phyloP scores from a whole-genome alignment of 2,113 vertebrate genomes.

The Promerops cafer region DNA sequence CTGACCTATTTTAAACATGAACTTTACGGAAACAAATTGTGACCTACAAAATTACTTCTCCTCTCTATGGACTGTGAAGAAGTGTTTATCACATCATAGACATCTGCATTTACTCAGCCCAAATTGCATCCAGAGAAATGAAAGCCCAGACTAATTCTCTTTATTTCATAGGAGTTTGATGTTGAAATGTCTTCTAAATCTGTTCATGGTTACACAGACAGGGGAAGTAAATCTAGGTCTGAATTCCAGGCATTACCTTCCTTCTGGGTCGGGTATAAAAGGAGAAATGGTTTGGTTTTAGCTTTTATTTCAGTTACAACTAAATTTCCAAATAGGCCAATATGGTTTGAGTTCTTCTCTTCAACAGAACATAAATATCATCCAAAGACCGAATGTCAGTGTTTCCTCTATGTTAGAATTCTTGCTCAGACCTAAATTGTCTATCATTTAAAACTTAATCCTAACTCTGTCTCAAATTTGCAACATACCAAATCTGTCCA shows the following conservation, averaged over 20 bases:
- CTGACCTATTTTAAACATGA: constrained; percentile 39
- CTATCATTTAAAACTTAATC: neutral
- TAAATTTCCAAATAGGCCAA: neutral
- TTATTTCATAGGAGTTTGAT: neutral
- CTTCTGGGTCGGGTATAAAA: neutral
- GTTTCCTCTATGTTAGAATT: neutral
- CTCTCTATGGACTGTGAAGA: neutral
- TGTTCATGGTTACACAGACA: neutral
- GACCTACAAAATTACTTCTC: neutral
- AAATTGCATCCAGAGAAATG: constrained; percentile 31
- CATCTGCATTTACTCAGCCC: constrained; percentile 35
- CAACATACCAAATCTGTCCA: neutral
- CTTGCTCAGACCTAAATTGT: neutral
- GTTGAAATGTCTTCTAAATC: constrained; percentile 28
- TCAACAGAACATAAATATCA: neutral
- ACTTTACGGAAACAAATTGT: neutral
- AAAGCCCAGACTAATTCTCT: neutral
- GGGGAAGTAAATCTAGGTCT: neutral
- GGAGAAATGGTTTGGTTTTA: neutral
- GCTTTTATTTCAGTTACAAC: neutral
- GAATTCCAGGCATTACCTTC: constrained; percentile 25
- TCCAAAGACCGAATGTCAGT: neutral
- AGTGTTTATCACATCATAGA: neutral
- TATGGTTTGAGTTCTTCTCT: neutral
- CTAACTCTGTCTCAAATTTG: neutral